These are phyloP conservation scores for Choloepus hoffmanni DNA, from an alignment of 2,113 vertebrate species.

Conservation along the genomic window DNA sequence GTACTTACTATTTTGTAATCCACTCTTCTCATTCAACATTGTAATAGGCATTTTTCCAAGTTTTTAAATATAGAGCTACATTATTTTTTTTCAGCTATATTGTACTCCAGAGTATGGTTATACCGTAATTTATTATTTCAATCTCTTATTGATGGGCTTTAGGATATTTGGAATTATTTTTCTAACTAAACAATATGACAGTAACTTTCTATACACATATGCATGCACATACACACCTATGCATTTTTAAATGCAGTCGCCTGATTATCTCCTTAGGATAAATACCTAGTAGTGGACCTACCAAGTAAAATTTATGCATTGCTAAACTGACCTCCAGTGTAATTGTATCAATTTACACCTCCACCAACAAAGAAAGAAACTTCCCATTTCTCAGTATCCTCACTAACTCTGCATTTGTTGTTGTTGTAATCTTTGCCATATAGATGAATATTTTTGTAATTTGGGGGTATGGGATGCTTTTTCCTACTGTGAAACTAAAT, in stretches of 20 bases:
- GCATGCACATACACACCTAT: not conserved
- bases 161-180: constrained; percentile 27
- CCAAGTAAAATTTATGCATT: constrained; percentile 39
- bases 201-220: not conserved
- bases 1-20: not conserved
- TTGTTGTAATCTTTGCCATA: constrained; percentile 15
- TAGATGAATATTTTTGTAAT: constrained; percentile 16
- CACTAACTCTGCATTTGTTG: constrained; percentile 17
- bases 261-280: constrained; percentile 36
- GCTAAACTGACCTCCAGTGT: not conserved
- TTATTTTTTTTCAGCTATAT: constrained; percentile 32
- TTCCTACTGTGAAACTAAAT: constrained; percentile 22
- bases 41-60: not conserved
- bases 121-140: constrained; percentile 35
- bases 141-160: constrained; percentile 39
- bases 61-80: not conserved
- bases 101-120: not conserved
- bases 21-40: constrained; percentile 17
- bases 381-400: constrained; percentile 4
- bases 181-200: not conserved
- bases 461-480: not conserved
- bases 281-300: constrained; percentile 3
- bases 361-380: not conserved
- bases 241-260: not conserved
- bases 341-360: not conserved